Conservation (phyloP, 1,140 invertebrate genomes). For the Drosophila nasuta region DNA sequence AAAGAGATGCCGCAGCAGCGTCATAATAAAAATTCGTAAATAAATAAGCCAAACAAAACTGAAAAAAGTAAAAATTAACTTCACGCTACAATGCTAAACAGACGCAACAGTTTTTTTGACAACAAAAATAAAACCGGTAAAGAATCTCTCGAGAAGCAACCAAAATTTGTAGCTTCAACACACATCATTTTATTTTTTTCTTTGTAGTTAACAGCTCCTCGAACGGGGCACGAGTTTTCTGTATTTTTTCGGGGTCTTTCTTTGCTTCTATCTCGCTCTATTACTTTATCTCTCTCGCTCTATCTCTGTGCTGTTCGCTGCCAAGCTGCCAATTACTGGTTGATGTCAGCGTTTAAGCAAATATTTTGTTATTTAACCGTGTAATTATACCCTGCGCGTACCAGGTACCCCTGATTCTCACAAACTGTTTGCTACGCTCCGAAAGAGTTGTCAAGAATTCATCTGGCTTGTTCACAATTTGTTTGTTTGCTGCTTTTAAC, state of each 20-base stretch:
- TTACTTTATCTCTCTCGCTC: conserved; percentile 9
- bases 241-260: not conserved
- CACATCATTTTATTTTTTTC: not conserved
- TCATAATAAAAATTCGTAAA: conserved; percentile 72
- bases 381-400: conserved; percentile 66
- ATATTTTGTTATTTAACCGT: conserved; percentile 79
- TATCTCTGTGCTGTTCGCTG: not conserved
- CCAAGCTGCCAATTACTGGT: conserved; percentile 52
- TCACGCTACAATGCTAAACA: conserved; percentile 79
- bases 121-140: conserved; percentile 61
- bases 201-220: conserved; percentile 1
- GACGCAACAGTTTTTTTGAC: conserved; percentile 49
- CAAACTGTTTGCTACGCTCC: conserved; percentile 15
- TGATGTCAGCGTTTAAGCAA: conserved; percentile 80
- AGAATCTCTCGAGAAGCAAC: conserved; percentile 29
- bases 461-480: not conserved
- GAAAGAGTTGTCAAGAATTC: conserved; percentile 8
- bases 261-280: conserved; percentile 8
- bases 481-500: not conserved
- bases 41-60: conserved; percentile 57
- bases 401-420: not conserved
- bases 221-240: conserved; percentile 23
- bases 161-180: conserved; percentile 26
- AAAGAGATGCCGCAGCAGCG: conserved; percentile 52
- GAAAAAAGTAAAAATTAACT: conserved; percentile 41